Evolutionary conservation across 2,888 invertebrate species (phyloP).

Genomic region (Patella pellucida): DNA sequence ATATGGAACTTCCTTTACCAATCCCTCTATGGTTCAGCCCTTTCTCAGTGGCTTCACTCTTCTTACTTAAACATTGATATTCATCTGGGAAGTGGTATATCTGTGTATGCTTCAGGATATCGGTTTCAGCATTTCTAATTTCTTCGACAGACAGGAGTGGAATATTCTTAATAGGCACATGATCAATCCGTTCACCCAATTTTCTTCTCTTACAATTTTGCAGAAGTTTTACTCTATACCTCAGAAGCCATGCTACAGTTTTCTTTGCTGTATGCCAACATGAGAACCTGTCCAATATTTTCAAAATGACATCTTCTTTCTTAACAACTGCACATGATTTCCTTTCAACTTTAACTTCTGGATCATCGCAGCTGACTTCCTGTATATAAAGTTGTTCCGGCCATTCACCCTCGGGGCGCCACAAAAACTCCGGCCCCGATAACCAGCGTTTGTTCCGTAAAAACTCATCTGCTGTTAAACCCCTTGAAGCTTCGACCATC

Average conservation of each 20-base stretch:
- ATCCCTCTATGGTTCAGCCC: too few species aligned
- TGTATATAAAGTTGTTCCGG: not conserved
- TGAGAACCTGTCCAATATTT: not conserved
- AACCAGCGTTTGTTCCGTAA: conserved; percentile 6
- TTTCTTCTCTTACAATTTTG: too few species aligned
- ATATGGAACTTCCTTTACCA: too few species aligned
- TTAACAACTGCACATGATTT: not conserved
- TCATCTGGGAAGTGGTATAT: too few species aligned
- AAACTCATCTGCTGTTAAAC: conserved; percentile 6
- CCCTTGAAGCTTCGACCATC: not conserved
- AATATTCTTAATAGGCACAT: too few species aligned
- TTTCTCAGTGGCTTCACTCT: too few species aligned
- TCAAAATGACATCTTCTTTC: conserved; percentile 5
- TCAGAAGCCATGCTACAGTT: not conserved
- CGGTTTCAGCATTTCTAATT: too few species aligned
- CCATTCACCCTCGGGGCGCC: not conserved
- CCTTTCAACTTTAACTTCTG: conserved; percentile 12
- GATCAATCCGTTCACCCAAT: too few species aligned
- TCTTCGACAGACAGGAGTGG: too few species aligned
- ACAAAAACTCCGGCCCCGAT: conserved; percentile 4
- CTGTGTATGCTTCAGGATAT: too few species aligned
- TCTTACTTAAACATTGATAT: too few species aligned
- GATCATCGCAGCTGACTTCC: not conserved
- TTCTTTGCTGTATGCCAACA: not conserved
- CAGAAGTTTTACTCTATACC: too few species aligned